Evolutionary conservation across 2,797 vertebrate genomes (phyloP).

Genomic region (Crax fasciolata): DNA sequence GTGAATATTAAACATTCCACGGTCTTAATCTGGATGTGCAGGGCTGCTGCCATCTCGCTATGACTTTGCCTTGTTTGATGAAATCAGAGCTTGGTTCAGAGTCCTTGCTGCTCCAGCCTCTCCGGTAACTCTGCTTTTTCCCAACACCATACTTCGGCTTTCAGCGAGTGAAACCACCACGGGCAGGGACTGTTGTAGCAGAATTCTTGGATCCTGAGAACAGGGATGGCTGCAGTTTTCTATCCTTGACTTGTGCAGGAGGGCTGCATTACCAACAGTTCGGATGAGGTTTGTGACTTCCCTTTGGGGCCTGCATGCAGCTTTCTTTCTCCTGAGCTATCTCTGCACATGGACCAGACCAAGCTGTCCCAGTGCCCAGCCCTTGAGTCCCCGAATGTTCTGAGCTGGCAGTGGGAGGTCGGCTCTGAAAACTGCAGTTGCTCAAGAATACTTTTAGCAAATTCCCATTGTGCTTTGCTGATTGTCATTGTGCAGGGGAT

Average conservation of each 20-base stretch:
- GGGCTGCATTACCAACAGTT: neutral
- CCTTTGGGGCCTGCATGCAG: rapidly evolving
- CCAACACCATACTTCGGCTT: rapidly evolving
- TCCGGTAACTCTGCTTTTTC: neutral
- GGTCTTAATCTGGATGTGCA: conserved; percentile 73
- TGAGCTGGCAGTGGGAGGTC: neutral
- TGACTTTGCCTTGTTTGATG: conserved; percentile 50
- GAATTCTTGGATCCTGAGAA: neutral
- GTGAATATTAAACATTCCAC: conserved; percentile 66
- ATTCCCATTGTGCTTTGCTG: conserved; percentile 30
- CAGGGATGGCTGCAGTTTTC: neutral
- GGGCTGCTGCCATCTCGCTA: conserved; percentile 55
- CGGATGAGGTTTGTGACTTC: neutral
- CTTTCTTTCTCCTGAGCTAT: neutral
- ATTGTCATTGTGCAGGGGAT: conserved; percentile 48
- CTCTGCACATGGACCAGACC: neutral
- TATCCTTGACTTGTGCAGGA: neutral
- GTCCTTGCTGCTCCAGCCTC: neutral
- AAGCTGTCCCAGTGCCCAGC: neutral
- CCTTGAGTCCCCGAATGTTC: neutral
- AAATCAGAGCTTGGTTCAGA: neutral
- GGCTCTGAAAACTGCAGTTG: neutral
- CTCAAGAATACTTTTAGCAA: neutral
- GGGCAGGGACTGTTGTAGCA: neutral
- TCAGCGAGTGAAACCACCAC: neutral